Base-by-base conservation (phyloP, 2,888 invertebrate species). In the Hydrotaea diabolus region DNA sequence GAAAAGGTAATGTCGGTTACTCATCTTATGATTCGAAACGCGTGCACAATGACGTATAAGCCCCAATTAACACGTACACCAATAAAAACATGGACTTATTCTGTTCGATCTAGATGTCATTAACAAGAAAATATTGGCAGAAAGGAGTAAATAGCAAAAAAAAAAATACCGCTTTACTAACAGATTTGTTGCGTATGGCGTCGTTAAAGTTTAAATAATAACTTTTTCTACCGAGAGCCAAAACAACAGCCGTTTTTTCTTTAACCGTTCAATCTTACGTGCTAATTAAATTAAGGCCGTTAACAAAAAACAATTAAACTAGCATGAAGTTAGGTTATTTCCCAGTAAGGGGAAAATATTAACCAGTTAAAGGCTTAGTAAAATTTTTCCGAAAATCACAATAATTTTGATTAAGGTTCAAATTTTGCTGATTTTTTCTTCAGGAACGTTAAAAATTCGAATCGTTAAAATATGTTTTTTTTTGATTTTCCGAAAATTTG, bases 21-120 rank as follows among this genome's bases (percentile, higher is more conserved):
- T 39, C 39, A 39, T 39, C 11, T 39, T 39, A 39, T 39, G 39
- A 39, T 13, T 8, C 39, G 9, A 43, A 3, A 43, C 23, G 23
- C 59, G 59, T 71, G 21, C 46, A 43, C 21, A 39, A 19, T 80
- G 81, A 77, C 77, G 81, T 81, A 57, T 69, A 23, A 66, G 73
- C n/a, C 19, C 69, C 59, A 76, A 66, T 82, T 71, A 73, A 71
- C 77, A 72, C 43, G 73, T 73, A 17, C 7, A 31, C 31, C 2
- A 55, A 73, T 73, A 79, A 31, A 55, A 72, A 3, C 23, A 49
- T 64, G 17, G 19, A 17, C n/a, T 7, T 17, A 53, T 17, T 55
- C 21, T 55, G 21, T 17, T 55, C 21, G 23, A 55, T 53, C 55
- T 9, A 55, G 3, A 53, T 53, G 19, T 39, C 39, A 39, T n/a